Base-by-base conservation (phyloP, 2,797 vertebrate genomes). In the Echiichthys vipera region DNA sequence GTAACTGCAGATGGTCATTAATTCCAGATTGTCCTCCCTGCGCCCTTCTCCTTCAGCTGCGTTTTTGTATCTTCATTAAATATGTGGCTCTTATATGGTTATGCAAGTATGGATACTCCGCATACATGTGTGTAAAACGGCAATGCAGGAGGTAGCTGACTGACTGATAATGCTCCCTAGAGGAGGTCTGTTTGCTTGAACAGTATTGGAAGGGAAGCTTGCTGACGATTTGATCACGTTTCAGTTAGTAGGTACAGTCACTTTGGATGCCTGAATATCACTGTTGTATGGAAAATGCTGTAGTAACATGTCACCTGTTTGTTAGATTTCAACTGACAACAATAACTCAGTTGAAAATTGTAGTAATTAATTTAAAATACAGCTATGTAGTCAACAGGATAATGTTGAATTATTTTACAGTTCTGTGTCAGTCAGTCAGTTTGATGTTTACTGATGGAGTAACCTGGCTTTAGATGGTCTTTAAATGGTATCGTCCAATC, bases 281-380 rank as follows among this genome's bases (percentile, higher is more conserved):
- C 11, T 40, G 18, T 36, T 54, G 15, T 25, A 42, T 65, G 20
- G 10, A 50, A 54, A 45, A 22, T 5, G 22, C 5, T 47, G 6
- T 14, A 43, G n/a, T 49, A 1, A 29, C 30, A 40, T 54, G 22
- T 37, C n/a, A 32, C 22, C 5, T 22, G 4, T 37, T 36, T 34
- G 5, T 20, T 51, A 29, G 24, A 47, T 25, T 47, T 56, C 4
- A 54, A 20, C 27, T n/a, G 17, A 20, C 25, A 36, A 40, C 12
- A 5, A 64, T 51, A n/a, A 62, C 5, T 39, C 18, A 59, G 37
- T 29, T 51, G 3, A 25, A 4, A 27, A 49, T 43, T 18, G n/a
- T 17, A 22, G 17, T 0, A 8, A 22, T 45, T 55, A 0, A 25
- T 54, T 15, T 25, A 7, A 0, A 0, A 15, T 15, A 2, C 5